Percentiles rank a stretch among this genome's conserved stretches.
These are phyloP conservation scores for Peromyscus attwateri DNA, from an alignment of 2,797 vertebrate species.

Conservation along the genomic window DNA sequence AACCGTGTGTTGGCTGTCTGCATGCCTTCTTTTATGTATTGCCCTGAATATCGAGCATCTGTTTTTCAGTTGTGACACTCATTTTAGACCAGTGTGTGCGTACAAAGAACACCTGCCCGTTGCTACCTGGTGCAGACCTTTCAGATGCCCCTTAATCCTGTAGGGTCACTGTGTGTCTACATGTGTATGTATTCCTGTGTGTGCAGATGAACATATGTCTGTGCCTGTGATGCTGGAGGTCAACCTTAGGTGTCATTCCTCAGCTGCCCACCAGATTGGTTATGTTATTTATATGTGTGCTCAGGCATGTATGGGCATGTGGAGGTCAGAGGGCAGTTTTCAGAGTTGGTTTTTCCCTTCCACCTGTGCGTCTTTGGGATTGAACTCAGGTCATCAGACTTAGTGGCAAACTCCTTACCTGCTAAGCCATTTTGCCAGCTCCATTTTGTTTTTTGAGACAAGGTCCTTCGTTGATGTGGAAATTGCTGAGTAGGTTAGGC, in stretches of 20 bases:
- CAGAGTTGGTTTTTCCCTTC: background rate
- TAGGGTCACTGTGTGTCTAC: background rate
- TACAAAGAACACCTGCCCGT: fast-evolving
- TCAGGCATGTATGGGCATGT: too few relatives aligned
- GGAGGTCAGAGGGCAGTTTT: background rate
- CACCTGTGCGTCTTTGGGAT: background rate
- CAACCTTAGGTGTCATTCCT: background rate
- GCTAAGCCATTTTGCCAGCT: background rate
- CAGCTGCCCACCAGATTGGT: background rate
- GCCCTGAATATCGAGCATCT: background rate
- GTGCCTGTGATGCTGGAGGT: background rate
- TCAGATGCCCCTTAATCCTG: background rate
- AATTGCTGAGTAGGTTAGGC: background rate
- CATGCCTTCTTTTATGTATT: background rate
- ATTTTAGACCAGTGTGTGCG: background rate
- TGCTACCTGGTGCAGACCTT: fast-evolving
- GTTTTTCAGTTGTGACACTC: fast-evolving
- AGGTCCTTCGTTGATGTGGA: background rate
- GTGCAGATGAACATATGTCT: background rate
- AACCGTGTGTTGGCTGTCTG: fast-evolving
- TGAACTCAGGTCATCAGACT: background rate
- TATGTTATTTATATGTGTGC: background rate
- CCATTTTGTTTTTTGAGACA: background rate
- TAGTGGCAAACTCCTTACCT: background rate
- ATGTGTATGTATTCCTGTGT: background rate